Percentiles rank a stretch among this genome's conserved stretches.
These are phyloP conservation scores for Cheumatopsyche charites DNA, from an alignment of 1,140 invertebrate genomes.

Conservation along the genomic window DNA sequence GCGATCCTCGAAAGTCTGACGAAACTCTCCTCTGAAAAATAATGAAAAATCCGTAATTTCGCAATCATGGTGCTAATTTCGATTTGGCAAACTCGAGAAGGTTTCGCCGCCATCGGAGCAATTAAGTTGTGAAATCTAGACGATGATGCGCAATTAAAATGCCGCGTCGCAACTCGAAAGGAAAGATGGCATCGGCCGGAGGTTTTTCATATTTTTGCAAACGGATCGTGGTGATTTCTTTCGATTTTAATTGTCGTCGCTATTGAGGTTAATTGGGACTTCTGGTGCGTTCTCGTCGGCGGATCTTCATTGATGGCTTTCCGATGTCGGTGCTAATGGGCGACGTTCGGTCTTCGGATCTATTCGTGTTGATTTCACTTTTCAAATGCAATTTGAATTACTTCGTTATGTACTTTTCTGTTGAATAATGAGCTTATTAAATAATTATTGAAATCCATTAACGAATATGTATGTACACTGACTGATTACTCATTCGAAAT, in stretches of 20 bases:
- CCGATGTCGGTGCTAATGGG: no score
- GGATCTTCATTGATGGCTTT: no score
- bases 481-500: no score
- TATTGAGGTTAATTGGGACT: slow-evolving; percentile 11
- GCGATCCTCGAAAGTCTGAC: no score
- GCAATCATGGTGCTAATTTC: neutral
- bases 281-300: neutral
- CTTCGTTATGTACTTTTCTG: no score
- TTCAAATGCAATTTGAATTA: no score
- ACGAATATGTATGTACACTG: no score
- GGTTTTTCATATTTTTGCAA: neutral
- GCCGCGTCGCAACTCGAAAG: slow-evolving; percentile 16
- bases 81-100: neutral
- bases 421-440: no score
- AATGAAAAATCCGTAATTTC: neutral
- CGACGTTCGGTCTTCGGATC: no score
- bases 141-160: slow-evolving; percentile 11
- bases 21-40: neutral
- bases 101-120: neutral
- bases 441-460: no score
- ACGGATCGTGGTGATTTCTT: neutral
- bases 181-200: slow-evolving; percentile 10
- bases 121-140: slow-evolving; percentile 11
- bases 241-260: neutral
- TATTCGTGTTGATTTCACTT: no score